Percentiles rank a stretch among this genome's conserved stretches.
Evolutionary conservation across 2,888 invertebrate genomes (phyloP).

Genomic region (Caenorhabditis sp.): DNA sequence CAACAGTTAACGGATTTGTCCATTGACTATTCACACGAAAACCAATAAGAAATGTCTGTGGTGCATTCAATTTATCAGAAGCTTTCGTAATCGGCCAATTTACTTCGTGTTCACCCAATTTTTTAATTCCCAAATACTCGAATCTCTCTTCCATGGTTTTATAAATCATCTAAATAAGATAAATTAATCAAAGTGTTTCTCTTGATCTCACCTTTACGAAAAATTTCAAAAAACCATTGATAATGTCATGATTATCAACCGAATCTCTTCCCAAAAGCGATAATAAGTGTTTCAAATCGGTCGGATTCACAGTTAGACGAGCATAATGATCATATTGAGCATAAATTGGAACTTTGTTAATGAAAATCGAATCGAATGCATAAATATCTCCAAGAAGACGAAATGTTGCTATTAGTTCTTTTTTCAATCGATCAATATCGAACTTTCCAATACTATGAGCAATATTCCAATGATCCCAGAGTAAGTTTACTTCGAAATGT

Average conservation of each 20-base stretch:
- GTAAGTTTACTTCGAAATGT: constrained; percentile 19
- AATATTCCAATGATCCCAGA: constrained; percentile 24
- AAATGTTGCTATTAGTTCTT: constrained; percentile 11
- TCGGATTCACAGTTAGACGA: not conserved
- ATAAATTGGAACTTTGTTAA: constrained; percentile 21
- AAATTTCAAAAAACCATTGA: constrained; percentile 1
- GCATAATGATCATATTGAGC: constrained; percentile 30
- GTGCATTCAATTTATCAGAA: not conserved
- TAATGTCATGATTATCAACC: constrained; percentile 3
- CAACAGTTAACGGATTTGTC: constrained; percentile 56
- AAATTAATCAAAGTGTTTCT: no score
- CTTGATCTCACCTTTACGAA: constrained; percentile 12
- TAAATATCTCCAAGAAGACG: constrained; percentile 37
- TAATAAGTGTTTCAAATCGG: not conserved
- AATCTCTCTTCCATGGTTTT: constrained; percentile 39
- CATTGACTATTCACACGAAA: constrained; percentile 43
- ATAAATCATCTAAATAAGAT: constrained; percentile 14
- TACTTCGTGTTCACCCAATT: not conserved
- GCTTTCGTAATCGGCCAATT: not conserved
- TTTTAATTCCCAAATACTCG: constrained; percentile 25
- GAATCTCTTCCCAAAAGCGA: constrained; percentile 2
- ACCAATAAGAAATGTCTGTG: constrained; percentile 32
- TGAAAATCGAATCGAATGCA: constrained; percentile 32
- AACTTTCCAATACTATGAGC: constrained; percentile 15
- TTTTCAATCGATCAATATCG: constrained; percentile 14